phyloP scores from a whole-genome alignment of 2,797 vertebrate genomes.

The Orestias chungarensis region DNA sequence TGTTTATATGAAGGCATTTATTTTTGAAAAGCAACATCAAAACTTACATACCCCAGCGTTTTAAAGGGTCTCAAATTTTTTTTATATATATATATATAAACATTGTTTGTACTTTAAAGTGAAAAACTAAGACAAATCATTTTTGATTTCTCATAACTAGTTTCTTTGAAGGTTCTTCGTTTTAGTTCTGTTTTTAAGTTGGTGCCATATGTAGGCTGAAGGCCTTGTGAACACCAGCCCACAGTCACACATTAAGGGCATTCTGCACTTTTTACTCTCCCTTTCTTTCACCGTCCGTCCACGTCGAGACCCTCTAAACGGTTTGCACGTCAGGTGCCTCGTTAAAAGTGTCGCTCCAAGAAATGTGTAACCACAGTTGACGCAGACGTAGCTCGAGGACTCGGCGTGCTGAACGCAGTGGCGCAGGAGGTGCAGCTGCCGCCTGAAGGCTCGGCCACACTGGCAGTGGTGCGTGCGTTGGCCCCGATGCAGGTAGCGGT shows the following conservation, averaged over 20 bases:
- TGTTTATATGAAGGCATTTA: background rate
- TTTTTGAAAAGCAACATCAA: background rate
- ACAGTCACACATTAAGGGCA: slow-evolving; percentile 74
- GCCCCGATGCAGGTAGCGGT: slow-evolving; percentile 80
- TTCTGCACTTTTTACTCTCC: slow-evolving; percentile 62
- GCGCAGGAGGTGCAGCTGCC: slow-evolving; percentile 79
- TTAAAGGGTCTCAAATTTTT: background rate
- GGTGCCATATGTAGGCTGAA: slow-evolving; percentile 81
- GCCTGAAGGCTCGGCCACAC: slow-evolving; percentile 79
- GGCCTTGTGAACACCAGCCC: slow-evolving; percentile 76
- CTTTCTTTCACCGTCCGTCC: slow-evolving; percentile 18
- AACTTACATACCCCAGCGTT: background rate
- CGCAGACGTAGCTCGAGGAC: slow-evolving; percentile 79
- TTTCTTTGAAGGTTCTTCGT: slow-evolving; percentile 25
- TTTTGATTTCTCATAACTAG: background rate
- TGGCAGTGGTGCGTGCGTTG: slow-evolving; percentile 72
- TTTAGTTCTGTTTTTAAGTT: slow-evolving; percentile 66
- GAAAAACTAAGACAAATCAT: background rate
- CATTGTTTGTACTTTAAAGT: background rate
- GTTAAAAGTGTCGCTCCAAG: slow-evolving; percentile 76
- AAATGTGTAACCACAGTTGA: slow-evolving; percentile 81
- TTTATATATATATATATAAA: background rate
- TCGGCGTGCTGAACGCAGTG: slow-evolving; percentile 83
- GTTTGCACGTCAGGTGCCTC: slow-evolving; percentile 63
- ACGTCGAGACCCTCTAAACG: slow-evolving; percentile 1